Evolutionary conservation across 2,113 vertebrate species (phyloP).

Genomic region (Ptilonorhynchus violaceus): DNA sequence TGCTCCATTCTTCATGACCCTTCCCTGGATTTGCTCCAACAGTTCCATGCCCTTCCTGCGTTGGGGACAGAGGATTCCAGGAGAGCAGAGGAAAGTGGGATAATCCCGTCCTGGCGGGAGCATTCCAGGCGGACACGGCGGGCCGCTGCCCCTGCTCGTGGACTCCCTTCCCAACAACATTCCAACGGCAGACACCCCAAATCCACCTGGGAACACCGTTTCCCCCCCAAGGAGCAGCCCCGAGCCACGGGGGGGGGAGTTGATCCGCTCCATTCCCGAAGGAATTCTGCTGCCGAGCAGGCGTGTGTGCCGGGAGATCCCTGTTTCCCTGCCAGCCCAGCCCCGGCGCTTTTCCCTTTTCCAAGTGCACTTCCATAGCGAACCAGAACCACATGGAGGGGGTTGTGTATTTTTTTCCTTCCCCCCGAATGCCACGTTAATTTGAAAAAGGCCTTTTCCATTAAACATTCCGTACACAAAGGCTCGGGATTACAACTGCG

Average conservation of each 20-base stretch:
- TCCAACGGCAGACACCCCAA: neutral
- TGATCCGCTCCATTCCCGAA: neutral
- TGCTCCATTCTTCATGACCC: neutral
- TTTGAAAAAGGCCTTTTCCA: slow-evolving; percentile 74
- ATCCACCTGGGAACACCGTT: neutral
- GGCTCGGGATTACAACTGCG: slow-evolving; percentile 64
- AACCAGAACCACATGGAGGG: slow-evolving; percentile 70
- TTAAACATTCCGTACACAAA: slow-evolving; percentile 64
- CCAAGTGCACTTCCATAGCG: slow-evolving; percentile 38
- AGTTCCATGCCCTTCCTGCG: neutral
- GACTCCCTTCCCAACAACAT: neutral
- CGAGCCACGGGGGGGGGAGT: rapidly evolving
- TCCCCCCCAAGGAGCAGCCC: neutral
- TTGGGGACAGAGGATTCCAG: neutral
- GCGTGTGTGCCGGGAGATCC: neutral
- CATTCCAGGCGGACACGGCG: neutral
- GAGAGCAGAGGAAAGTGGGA: neutral
- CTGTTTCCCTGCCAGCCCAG: neutral
- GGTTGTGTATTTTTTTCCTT: neutral
- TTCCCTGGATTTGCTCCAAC: neutral
- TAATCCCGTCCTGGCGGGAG: neutral
- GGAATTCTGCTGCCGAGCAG: neutral
- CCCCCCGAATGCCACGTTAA: slow-evolving; percentile 68
- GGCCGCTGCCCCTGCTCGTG: neutral
- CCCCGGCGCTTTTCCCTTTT: neutral